Evolutionary conservation across 1,140 invertebrate genomes (phyloP).

Genomic region (Drosophila auraria): DNA sequence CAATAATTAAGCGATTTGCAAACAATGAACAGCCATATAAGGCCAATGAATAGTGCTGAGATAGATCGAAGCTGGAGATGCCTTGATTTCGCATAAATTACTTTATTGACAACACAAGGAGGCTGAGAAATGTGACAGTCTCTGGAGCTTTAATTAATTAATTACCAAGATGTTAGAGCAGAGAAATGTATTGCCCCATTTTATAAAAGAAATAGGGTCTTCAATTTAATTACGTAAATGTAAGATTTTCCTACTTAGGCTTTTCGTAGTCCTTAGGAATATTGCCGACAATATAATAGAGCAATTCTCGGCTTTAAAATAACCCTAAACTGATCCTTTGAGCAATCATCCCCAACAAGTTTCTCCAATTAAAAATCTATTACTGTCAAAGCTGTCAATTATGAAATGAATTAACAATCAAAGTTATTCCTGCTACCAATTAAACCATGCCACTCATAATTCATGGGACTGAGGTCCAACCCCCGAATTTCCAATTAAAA

Average conservation of each 20-base stretch:
- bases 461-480: slow-evolving; percentile 15
- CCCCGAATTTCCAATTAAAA: slow-evolving; percentile 28
- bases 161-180: not conserved
- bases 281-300: too few relatives aligned
- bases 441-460: slow-evolving; percentile 30
- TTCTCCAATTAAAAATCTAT: not conserved
- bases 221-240: not conserved
- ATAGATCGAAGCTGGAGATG: slow-evolving; percentile 29
- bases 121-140: slow-evolving; percentile 8
- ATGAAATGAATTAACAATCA: slow-evolving; percentile 41
- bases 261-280: too few relatives aligned
- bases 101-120: slow-evolving; percentile 9
- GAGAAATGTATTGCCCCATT: not conserved
- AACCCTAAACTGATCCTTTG: not conserved
- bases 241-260: too few relatives aligned
- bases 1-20: slow-evolving; percentile 64
- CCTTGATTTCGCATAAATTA: slow-evolving; percentile 37
- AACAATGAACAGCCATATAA: slow-evolving; percentile 52
- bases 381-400: slow-evolving; percentile 7
- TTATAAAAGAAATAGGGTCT: not conserved
- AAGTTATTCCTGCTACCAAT: slow-evolving; percentile 26
- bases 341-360: not conserved
- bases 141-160: slow-evolving; percentile 17
- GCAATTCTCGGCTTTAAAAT: not conserved
- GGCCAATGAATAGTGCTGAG: slow-evolving; percentile 31